A percentile compares a stretch with the other conserved stretches of the same genome.
These are phyloP conservation scores for Rana temporaria DNA, from an alignment of 2,113 vertebrate species.

Conservation along the genomic window DNA sequence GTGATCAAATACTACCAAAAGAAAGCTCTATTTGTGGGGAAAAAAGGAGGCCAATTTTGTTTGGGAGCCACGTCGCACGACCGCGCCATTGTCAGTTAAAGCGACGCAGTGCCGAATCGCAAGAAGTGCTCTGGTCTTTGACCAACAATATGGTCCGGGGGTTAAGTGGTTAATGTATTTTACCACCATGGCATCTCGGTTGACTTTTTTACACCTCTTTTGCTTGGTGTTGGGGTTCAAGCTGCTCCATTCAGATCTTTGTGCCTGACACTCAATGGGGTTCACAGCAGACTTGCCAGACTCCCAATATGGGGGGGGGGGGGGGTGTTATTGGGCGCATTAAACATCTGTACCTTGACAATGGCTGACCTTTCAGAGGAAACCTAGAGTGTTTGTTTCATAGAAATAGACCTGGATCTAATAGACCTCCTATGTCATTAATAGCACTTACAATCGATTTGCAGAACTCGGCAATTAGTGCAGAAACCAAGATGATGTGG, in stretches of 20 bases:
- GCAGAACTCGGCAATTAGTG: no score
- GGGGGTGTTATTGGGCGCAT: background rate
- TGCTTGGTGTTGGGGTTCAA: background rate
- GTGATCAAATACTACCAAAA: no score
- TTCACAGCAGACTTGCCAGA: background rate
- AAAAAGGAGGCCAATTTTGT: no score
- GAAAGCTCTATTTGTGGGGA: no score
- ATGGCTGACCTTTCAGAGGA: background rate
- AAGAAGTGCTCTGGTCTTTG: no score
- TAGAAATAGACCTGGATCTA: background rate
- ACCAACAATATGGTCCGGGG: no score
- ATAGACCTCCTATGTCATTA: background rate
- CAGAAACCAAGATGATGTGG: no score
- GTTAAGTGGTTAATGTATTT: background rate
- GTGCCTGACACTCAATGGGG: background rate
- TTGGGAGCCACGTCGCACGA: no score
- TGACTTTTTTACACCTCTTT: slow-evolving; percentile 9
- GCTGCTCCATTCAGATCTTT: background rate
- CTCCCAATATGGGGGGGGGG: background rate
- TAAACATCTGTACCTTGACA: background rate
- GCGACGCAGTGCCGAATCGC: no score
- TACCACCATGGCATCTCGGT: background rate
- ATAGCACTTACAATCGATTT: background rate
- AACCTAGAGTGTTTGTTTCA: background rate
- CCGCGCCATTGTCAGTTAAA: no score